Evolutionary conservation across 2,797 vertebrate genomes (phyloP), one percentile per base, ranked within the genome.

Genomic region (Lagocephalus sceleratus): DNA sequence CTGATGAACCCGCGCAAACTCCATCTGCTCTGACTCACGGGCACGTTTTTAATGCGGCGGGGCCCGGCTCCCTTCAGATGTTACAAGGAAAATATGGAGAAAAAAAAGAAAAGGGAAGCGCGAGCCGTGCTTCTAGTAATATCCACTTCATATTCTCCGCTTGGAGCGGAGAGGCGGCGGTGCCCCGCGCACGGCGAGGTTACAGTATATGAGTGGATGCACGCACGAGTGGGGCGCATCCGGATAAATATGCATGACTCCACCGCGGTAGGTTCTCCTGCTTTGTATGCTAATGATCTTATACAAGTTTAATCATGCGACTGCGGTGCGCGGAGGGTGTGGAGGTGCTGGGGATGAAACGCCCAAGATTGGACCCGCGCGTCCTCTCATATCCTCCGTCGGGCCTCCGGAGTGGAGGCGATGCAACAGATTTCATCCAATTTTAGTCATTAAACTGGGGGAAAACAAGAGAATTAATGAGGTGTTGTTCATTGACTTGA

Each of bases 281-380:
- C 85, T 87, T 85, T 87, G 83, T 87, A 87, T 89, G 87, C 83
- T 85, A 87, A 89, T 88, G 78, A 87, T 68, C 82, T 85, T 76
- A 85, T 86, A 75, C 76, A 81, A 74, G 75, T 88, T 89, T 89
- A 85, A 89, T 89, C 87, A 85, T 69, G 78, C 76, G 73, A 73
- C 67, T 20, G 60, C 25, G 71, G 70, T 68, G 75, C 58, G 29
- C 51, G 29, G 66, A 55, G 63, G 75, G 73, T 59, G 64, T 66
- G 57, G 56, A 51, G 63, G 66, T 63, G 63, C 70, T n/a, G 60
- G 57, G 2, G 62, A 29, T 47, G 73, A 66, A 20, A 53, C 53
- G 47, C 44, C 1, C 23, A 56, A 38, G 63, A 71, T 64, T 22
- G 49, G 64, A 63, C 54, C 46, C 17, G 25, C 48, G 15, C 38